Conservation (phyloP, 2,888 invertebrate genomes). For the Pristionchus mayeri region DNA sequence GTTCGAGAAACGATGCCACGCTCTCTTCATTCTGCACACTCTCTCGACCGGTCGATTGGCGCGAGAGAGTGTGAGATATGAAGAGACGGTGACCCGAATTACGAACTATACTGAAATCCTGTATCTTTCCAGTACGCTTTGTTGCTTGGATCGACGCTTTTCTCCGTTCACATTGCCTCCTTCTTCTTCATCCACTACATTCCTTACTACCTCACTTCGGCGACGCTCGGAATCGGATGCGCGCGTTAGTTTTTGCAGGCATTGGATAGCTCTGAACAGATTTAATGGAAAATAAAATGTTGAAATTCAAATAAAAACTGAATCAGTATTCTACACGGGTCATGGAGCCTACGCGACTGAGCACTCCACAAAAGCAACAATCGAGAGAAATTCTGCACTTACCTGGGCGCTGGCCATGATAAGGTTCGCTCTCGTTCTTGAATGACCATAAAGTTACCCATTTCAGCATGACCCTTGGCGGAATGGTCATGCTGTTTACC, state of each 20-base stretch:
- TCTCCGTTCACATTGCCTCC: background rate
- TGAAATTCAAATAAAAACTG: background rate
- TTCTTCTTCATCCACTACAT: constrained; percentile 24
- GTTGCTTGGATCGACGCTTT: background rate
- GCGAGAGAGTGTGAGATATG: no score
- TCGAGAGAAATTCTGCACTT: background rate
- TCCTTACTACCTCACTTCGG: background rate
- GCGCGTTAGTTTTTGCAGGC: background rate
- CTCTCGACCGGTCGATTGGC: no score
- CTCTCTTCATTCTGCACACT: no score
- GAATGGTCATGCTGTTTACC: background rate
- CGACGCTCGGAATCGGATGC: background rate
- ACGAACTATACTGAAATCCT: no score
- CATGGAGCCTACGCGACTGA: background rate
- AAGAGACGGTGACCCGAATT: no score
- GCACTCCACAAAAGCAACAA: constrained; percentile 12
- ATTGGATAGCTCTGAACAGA: background rate
- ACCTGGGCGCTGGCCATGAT: background rate
- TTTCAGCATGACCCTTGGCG: constrained; percentile 4
- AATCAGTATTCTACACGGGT: constrained; percentile 15
- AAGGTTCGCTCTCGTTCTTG: background rate
- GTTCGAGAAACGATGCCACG: no score
- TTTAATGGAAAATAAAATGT: background rate
- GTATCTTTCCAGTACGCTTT: background rate
- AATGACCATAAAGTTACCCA: background rate